phyloP scores from a whole-genome alignment of 2,797 vertebrate genomes.

The Artibeus jamaicensis region DNA sequence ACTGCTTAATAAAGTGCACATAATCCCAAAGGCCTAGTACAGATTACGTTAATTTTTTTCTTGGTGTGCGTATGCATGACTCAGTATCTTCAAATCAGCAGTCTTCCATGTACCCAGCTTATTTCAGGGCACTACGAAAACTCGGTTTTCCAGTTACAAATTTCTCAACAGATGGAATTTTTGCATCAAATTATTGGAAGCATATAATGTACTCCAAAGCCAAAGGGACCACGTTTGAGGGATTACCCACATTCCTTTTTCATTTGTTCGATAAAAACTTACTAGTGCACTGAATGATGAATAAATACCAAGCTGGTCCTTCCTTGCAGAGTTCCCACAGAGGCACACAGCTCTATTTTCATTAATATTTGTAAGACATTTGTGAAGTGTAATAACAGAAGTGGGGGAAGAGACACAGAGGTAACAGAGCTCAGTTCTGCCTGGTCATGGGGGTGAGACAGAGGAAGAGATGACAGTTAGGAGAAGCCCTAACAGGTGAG shows the following conservation, averaged over 20 bases:
- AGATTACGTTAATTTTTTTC: not conserved
- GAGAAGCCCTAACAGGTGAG: not conserved
- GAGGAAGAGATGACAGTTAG: too few relatives aligned
- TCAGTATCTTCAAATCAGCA: slow-evolving; percentile 5
- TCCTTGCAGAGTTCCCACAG: not conserved
- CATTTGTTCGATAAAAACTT: rapidly evolving
- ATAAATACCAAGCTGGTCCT: not conserved
- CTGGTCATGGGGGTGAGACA: not conserved
- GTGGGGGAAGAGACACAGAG: not conserved
- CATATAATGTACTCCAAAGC: not conserved
- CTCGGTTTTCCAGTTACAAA: not conserved
- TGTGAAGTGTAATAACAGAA: not conserved
- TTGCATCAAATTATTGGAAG: not conserved
- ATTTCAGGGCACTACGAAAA: not conserved
- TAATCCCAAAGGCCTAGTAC: slow-evolving; percentile 22
- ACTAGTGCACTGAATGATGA: not conserved
- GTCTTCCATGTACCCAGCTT: not conserved
- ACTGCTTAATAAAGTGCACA: slow-evolving; percentile 62
- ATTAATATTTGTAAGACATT: not conserved
- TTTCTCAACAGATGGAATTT: not conserved
- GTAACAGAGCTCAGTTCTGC: not conserved
- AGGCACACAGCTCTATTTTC: not conserved
- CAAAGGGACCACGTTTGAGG: not conserved
- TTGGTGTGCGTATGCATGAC: not conserved
- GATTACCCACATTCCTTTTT: not conserved